These are phyloP conservation scores for Bostrychus sinensis DNA, from an alignment of 2,113 vertebrate species.

Conservation along the genomic window DNA sequence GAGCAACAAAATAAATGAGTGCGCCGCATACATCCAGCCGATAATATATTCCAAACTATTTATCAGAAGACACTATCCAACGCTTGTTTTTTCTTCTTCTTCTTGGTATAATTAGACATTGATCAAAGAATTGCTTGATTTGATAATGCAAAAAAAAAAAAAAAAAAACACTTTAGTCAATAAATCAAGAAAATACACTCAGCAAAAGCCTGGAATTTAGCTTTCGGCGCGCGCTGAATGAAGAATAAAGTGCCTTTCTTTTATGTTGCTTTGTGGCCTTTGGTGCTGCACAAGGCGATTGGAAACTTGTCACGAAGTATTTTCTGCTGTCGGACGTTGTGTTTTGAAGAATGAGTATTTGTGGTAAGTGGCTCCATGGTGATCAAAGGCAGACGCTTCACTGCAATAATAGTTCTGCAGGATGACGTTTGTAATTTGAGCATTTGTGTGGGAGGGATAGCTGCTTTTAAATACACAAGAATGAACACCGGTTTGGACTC, in stretches of 20 bases:
- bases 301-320: constrained; percentile 22
- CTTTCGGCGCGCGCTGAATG: constrained; percentile 13
- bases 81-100: constrained; percentile 1
- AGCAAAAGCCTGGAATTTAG: constrained; percentile 34
- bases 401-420: constrained; percentile 22
- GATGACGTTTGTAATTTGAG: constrained; percentile 57
- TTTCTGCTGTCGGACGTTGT: constrained; percentile 4
- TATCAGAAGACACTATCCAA: constrained; percentile 42
- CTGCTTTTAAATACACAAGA: constrained; percentile 28
- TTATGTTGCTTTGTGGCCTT: constrained; percentile 26
- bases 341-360: constrained; percentile 26
- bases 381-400: constrained; percentile 57
- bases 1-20: constrained; percentile 72
- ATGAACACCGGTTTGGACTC: constrained; percentile 8
- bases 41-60: constrained; percentile 61
- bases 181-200: constrained; percentile 52
- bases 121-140: constrained; percentile 73
- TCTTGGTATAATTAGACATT: constrained; percentile 67
- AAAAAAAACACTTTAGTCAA: constrained; percentile 39
- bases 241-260: background rate
- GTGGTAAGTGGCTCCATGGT: constrained; percentile 17
- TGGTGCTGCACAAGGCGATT: constrained; percentile 26
- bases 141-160: constrained; percentile 48
- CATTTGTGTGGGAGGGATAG: constrained; percentile 36
- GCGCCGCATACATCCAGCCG: constrained; percentile 42